Percentiles rank a stretch among this genome's conserved stretches.
These are phyloP conservation scores for Sebastes fasciatus DNA, from an alignment of 2,113 vertebrate genomes.

Conservation along the genomic window DNA sequence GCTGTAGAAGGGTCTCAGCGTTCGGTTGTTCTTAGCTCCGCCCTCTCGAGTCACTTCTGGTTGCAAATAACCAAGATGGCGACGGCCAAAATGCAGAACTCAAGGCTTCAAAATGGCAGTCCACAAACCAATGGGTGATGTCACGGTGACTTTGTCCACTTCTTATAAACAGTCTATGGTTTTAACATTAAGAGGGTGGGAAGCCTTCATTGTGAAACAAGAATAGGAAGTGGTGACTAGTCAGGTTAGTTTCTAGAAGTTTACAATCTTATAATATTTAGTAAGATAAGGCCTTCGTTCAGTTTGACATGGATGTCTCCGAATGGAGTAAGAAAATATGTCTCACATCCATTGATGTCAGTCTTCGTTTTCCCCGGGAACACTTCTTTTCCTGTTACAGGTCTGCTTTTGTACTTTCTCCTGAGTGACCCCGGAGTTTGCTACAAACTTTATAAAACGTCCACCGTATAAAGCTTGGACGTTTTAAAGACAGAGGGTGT, in stretches of 20 bases:
- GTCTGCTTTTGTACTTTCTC: background rate
- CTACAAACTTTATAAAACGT: background rate
- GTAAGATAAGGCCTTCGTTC: background rate
- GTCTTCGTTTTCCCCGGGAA: too few species aligned
- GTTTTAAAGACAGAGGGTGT: conserved; percentile 30
- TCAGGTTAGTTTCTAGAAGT: background rate
- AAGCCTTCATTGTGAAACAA: background rate
- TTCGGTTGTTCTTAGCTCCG: too few species aligned
- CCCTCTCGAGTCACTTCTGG: too few species aligned
- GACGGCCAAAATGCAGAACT: too few species aligned
- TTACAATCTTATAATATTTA: background rate
- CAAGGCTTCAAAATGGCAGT: too few species aligned
- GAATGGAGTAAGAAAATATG: background rate
- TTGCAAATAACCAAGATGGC: too few species aligned
- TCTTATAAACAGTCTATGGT: too few species aligned
- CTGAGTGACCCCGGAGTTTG: conserved; percentile 21
- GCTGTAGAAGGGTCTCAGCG: too few species aligned
- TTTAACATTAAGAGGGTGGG: background rate
- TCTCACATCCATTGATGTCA: too few species aligned
- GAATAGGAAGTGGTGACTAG: background rate
- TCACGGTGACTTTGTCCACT: too few species aligned
- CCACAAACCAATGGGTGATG: too few species aligned
- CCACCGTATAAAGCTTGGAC: background rate
- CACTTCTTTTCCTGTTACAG: background rate
- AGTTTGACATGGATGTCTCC: background rate